These are phyloP conservation scores for Charaxes varanes DNA, from an alignment of 1,140 invertebrate genomes.

Conservation along the genomic window DNA sequence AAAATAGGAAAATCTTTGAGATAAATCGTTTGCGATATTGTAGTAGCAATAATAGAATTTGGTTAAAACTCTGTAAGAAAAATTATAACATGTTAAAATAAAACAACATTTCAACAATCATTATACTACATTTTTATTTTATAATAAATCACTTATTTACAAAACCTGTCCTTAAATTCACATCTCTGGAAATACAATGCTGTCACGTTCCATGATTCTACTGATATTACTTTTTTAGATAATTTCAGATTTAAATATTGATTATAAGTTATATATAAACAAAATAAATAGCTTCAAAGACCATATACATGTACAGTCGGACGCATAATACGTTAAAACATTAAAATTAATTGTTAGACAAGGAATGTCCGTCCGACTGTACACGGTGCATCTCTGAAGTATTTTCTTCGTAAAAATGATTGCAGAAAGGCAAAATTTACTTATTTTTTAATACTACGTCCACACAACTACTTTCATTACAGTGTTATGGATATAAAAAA, in stretches of 20 bases:
- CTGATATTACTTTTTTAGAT: constrained; percentile 17
- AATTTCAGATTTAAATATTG: constrained; percentile 28
- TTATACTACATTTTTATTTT: constrained; percentile 66
- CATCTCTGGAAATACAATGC: constrained; percentile 7
- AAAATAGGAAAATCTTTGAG: too few relatives aligned
- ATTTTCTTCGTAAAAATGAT: constrained; percentile 61
- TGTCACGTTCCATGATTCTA: constrained; percentile 15
- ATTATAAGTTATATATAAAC: constrained; percentile 23
- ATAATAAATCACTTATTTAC: constrained; percentile 63
- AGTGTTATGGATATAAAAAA: too few relatives aligned
- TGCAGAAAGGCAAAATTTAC: constrained; percentile 46
- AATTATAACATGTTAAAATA: constrained; percentile 5
- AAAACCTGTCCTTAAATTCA: constrained; percentile 47
- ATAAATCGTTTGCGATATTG: too few relatives aligned
- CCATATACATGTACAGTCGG: constrained; percentile 26
- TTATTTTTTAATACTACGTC: constrained; percentile 39
- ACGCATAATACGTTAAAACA: constrained; percentile 7
- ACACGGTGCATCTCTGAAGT: constrained; percentile 47
- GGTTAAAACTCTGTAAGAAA: too few relatives aligned
- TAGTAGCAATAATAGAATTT: too few relatives aligned
- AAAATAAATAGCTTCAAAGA: constrained; percentile 49
- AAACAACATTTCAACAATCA: constrained; percentile 56
- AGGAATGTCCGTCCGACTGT: constrained; percentile 36
- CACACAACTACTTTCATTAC: constrained; percentile 8
- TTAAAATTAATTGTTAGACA: constrained; percentile 15